A percentile compares a stretch with the other conserved stretches of the same genome.
Conservation (phyloP, 1,140 invertebrate genomes). For the Temnothorax curvispinosus region DNA sequence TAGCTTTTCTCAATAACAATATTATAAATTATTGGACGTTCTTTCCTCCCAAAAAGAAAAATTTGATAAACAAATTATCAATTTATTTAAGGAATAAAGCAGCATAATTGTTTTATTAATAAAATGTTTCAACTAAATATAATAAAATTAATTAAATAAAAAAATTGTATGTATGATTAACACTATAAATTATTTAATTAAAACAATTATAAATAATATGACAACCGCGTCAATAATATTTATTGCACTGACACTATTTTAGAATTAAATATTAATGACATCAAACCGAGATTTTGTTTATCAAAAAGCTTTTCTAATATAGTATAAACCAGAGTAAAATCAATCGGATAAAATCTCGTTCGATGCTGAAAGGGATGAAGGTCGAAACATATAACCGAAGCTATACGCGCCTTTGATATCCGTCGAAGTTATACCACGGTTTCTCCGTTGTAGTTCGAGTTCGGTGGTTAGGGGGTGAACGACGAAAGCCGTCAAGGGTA, state of each 20-base stretch:
- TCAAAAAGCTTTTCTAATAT: neutral
- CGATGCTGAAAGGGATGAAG: neutral
- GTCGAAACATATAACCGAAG: constrained; percentile 2
- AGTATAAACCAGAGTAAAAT: neutral
- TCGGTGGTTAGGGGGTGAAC: neutral
- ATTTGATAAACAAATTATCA: neutral
- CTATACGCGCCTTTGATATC: constrained; percentile 50
- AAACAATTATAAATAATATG: neutral
- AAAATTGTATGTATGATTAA: neutral
- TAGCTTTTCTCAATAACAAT: neutral
- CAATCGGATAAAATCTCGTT: constrained; percentile 1
- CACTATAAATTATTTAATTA: constrained; percentile 12
- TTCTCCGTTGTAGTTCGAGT: constrained; percentile 17
- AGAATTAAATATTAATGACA: neutral
- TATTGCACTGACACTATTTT: neutral
- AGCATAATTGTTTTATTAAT: neutral
- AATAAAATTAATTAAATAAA: neutral
- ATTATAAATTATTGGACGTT: neutral
- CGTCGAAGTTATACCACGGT: constrained; percentile 37
- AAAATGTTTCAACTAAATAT: neutral
- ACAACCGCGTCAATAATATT: neutral
- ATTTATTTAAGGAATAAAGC: neutral
- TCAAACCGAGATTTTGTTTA: neutral
- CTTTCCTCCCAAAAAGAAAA: neutral
- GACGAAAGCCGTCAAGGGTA: constrained; percentile 43